A percentile compares a stretch with the other conserved stretches of the same genome.
Evolutionary conservation across 2,797 vertebrate species (phyloP).

Genomic region (Petrocephalus schoutedeni): DNA sequence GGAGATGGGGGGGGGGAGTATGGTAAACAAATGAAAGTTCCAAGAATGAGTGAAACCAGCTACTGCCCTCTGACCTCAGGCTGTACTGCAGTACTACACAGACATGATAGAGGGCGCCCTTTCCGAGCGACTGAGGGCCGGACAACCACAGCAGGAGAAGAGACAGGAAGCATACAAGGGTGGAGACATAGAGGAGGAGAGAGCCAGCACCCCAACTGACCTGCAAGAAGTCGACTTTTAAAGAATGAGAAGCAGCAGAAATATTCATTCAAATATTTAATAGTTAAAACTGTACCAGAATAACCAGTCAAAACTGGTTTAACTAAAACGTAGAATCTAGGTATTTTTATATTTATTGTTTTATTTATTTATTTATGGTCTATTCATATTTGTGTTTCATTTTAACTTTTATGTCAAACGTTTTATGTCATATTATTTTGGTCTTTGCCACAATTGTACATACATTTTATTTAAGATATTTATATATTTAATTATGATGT

Average conservation of each 20-base stretch:
- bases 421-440: background rate
- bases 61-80: slow-evolving; percentile 39
- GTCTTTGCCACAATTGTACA: background rate
- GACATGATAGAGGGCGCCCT: slow-evolving; percentile 64
- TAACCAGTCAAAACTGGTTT: slow-evolving; percentile 66
- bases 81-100: slow-evolving; percentile 63
- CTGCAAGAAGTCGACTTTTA: slow-evolving; percentile 69
- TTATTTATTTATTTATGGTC: slow-evolving; percentile 10
- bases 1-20: background rate
- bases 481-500: slow-evolving; percentile 28
- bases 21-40: background rate
- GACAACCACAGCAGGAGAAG: slow-evolving; percentile 21
- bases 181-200: slow-evolving; percentile 53
- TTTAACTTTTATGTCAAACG: background rate
- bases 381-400: slow-evolving; percentile 3
- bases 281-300: slow-evolving; percentile 25
- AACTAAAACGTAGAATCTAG: slow-evolving; percentile 30
- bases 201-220: slow-evolving; percentile 65
- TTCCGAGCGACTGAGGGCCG: slow-evolving; percentile 54
- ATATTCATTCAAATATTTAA: slow-evolving; percentile 36
- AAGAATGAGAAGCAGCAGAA: slow-evolving; percentile 24
- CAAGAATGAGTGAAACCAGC: background rate
- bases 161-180: slow-evolving; percentile 43
- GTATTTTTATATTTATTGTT: background rate
- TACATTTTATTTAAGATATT: slow-evolving; percentile 1